Evolutionary conservation across 2,113 vertebrate genomes (phyloP).

Genomic region (Otolemur garnettii): DNA sequence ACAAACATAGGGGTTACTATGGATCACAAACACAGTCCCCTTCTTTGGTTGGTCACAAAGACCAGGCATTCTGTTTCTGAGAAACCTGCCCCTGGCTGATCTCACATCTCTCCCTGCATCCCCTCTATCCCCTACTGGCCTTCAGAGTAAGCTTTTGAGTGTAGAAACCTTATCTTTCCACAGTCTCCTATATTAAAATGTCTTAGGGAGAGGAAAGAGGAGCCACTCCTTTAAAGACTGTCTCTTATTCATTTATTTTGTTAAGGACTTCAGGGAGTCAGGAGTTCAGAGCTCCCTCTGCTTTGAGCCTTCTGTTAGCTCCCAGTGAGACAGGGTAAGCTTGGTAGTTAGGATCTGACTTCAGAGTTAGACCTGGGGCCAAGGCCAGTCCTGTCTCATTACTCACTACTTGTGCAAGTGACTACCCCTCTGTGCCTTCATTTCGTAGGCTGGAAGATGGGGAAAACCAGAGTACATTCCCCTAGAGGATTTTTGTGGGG

Average conservation of each 20-base stretch:
- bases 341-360: background rate
- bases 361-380: background rate
- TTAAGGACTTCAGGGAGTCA: background rate
- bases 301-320: background rate
- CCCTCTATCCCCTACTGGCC: background rate
- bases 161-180: background rate
- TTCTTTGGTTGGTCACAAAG: background rate
- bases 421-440: background rate
- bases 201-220: background rate
- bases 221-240: background rate
- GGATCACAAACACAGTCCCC: background rate
- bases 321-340: background rate
- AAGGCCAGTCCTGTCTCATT: background rate
- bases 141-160: background rate
- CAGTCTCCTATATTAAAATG: background rate
- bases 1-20: background rate
- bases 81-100: background rate
- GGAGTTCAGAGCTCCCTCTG: background rate
- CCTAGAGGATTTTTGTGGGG: background rate
- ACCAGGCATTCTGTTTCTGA: background rate
- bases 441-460: constrained; percentile 26
- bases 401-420: background rate
- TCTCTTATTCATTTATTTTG: constrained; percentile 18
- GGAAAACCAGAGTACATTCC: background rate
- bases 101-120: background rate